These are phyloP conservation scores for Hyla sarda DNA, from an alignment of 2,113 vertebrate genomes.

Conservation along the genomic window DNA sequence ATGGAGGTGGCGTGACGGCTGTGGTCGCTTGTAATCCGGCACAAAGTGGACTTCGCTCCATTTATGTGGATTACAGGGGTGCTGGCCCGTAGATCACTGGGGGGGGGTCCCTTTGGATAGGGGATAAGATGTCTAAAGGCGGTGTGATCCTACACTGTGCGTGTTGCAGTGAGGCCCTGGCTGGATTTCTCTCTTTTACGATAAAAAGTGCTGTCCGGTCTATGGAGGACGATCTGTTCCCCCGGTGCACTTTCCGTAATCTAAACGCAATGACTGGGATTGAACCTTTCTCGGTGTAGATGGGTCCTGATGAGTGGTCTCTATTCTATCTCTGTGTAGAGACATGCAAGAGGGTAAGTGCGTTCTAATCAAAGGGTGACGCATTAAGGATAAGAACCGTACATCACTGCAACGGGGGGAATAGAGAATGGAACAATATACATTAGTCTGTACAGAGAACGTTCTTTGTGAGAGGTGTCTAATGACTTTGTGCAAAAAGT, in stretches of 20 bases:
- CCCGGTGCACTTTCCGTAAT: conserved; percentile 13
- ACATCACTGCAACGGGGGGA: background rate
- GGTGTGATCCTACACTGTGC: no score
- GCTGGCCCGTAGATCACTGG: no score
- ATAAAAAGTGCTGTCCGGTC: conserved; percentile 6
- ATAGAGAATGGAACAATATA: background rate
- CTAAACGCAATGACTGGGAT: background rate
- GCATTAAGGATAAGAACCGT: background rate
- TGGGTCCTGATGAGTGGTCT: conserved; percentile 5
- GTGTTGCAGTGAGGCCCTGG: no score
- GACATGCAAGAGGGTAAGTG: background rate
- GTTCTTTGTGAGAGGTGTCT: background rate
- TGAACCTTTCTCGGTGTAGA: background rate
- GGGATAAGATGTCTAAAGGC: no score
- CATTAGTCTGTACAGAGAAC: background rate
- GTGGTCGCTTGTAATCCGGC: no score
- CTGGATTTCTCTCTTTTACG: no score
- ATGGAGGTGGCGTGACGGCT: no score
- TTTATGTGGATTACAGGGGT: no score
- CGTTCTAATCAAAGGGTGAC: background rate
- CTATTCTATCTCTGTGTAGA: background rate
- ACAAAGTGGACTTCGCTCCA: no score
- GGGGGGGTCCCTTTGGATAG: no score
- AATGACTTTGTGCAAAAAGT: background rate
- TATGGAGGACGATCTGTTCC: conserved; percentile 15